Evolutionary conservation across 1,140 invertebrate genomes (phyloP).

Genomic region (Xylocopa sonorina): DNA sequence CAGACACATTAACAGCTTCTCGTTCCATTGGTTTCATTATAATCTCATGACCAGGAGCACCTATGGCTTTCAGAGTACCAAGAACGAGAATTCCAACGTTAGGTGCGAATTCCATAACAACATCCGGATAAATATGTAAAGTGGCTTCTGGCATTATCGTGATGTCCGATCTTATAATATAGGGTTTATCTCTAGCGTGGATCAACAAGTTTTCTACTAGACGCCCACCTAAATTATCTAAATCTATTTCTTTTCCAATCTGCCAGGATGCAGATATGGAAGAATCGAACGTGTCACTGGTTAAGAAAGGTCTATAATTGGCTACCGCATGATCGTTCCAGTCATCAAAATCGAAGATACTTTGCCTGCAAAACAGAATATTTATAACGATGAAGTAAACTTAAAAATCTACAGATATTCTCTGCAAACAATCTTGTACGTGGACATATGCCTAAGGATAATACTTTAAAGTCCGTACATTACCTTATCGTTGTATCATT

Average conservation of each 20-base stretch:
- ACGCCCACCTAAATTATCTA: constrained; percentile 92
- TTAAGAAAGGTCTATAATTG: constrained; percentile 93
- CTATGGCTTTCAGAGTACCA: constrained; percentile 93
- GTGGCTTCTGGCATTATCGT: constrained; percentile 97
- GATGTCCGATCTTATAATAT: constrained; percentile 93
- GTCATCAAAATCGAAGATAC: constrained; percentile 99
- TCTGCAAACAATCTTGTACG: too few species aligned
- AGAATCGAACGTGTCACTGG: constrained; percentile 88
- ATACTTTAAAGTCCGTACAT: too few species aligned
- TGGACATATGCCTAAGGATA: too few species aligned
- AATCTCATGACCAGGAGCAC: constrained; percentile 90
- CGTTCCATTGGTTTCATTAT: constrained; percentile 88
- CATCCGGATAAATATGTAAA: constrained; percentile 94
- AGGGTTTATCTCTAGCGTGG: constrained; percentile 87
- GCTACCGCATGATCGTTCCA: constrained; percentile 99
- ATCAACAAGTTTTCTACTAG: constrained; percentile 89
- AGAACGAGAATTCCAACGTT: constrained; percentile 98
- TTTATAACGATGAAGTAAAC: neutral
- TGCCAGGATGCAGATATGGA: constrained; percentile 88
- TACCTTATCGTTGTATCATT: constrained; percentile 86
- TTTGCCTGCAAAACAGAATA: constrained; percentile 75
- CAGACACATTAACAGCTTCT: neutral
- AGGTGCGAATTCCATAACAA: constrained; percentile 96
- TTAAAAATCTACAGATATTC: too few species aligned
- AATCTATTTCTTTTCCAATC: constrained; percentile 81